Evolutionary conservation across 2,113 vertebrate genomes (phyloP), one percentile per base, ranked within the genome.

Genomic region (Carassius carassius): DNA sequence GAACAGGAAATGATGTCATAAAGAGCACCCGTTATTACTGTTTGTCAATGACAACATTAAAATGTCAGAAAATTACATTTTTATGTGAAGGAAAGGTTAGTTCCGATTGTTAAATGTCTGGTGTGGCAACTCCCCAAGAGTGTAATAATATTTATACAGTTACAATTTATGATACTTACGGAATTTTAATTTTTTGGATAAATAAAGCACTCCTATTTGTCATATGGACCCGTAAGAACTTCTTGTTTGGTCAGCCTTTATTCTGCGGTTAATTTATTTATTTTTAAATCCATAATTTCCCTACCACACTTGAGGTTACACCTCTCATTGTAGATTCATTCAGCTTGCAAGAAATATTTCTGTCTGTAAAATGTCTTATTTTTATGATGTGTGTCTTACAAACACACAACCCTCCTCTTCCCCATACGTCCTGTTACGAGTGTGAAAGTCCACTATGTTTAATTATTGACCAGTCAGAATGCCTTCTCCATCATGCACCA

Each of bases 361-460:
- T 5, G 13, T 19, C 47, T 10, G 3, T 54, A 17, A 54, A 76
- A 76, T 54, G 73, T 54, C 6, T 1, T 44, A 35, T 41, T 58
- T 78, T 44, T 62, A 60, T 78, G 32, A 44, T 63, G 56, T 79
- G 35, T 81, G 8, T 19, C 25, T 63, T 25, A 3, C 2, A 5
- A 89, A 86, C 83, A 82, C 80, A 76, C 87, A 90, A 88, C 84
- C 58, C 85, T 90, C 84, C 87, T 29, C 90, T 92, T 91, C 87
- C 88, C 89, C 78, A 86, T 90, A 85, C 12, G 44, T 83, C 32
- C 85, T 58, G 49, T 86, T 90, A 87, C 83, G 93, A 89, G 92
- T 94, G 92, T 94, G 92, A 95, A 94, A 93, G 94, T 94, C 93
- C 92, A 93, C 89, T 89, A 90, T 92, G 92, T 93, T 95, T 92